phyloP scores from a whole-genome alignment of 2,888 invertebrate genomes.

The Entomobrya multifasciata region DNA sequence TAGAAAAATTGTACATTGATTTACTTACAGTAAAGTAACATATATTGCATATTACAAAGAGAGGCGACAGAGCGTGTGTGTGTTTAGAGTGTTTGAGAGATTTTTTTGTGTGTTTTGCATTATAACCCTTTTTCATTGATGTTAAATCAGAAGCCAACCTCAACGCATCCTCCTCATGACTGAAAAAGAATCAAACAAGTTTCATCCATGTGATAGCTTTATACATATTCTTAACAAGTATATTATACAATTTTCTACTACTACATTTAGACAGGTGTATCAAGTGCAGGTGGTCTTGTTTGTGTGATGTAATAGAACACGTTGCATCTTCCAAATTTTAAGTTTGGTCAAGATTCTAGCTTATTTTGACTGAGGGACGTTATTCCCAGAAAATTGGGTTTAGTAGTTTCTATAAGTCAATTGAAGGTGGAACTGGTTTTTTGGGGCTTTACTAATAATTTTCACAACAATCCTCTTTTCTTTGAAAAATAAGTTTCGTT shows the following conservation, averaged over 20 bases:
- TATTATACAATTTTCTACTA: not conserved
- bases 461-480: not conserved
- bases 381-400: not conserved
- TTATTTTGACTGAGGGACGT: not conserved
- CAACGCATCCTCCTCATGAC: conserved; percentile 43
- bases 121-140: conserved; percentile 1
- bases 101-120: too few relatives aligned
- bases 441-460: not conserved
- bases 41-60: not conserved
- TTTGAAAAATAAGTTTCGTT: not conserved
- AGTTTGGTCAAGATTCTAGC: not conserved
- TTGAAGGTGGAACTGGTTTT: not conserved
- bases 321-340: conserved; percentile 37
- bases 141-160: conserved; percentile 27
- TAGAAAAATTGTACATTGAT: not conserved
- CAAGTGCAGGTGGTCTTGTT: conserved; percentile 33
- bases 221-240: too few relatives aligned
- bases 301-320: conserved; percentile 64
- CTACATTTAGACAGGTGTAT: not conserved
- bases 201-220: conserved; percentile 23
- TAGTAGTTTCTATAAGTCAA: not conserved
- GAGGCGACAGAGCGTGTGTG: not conserved
- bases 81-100: not conserved
- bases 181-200: conserved; percentile 56
- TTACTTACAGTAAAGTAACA: not conserved